Evolutionary conservation across 2,797 vertebrate genomes (phyloP).

Genomic region (Valencia hispanica): DNA sequence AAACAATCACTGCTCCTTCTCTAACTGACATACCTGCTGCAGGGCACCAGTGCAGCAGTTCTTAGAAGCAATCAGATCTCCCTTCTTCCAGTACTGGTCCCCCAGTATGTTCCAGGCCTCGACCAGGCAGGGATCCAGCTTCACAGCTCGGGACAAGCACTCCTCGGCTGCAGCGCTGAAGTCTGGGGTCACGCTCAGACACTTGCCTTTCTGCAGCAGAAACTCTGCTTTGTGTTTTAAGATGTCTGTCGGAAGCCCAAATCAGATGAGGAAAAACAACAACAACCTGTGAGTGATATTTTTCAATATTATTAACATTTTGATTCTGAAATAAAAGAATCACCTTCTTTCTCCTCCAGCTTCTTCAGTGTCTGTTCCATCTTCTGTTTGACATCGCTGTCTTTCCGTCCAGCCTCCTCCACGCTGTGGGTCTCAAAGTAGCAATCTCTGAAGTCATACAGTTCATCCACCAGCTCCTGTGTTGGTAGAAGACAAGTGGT

Average conservation of each 20-base stretch:
- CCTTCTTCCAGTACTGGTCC: slow-evolving; percentile 94
- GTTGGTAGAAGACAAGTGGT: background rate
- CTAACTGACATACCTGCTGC: slow-evolving; percentile 79
- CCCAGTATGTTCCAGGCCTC: slow-evolving; percentile 93
- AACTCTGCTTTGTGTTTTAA: slow-evolving; percentile 82
- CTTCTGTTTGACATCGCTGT: slow-evolving; percentile 81
- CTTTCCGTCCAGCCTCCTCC: slow-evolving; percentile 85
- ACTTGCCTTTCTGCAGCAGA: slow-evolving; percentile 87
- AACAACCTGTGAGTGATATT: background rate
- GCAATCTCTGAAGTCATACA: slow-evolving; percentile 87
- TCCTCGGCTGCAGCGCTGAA: slow-evolving; percentile 85
- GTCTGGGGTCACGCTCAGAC: slow-evolving; percentile 83
- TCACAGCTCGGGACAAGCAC: slow-evolving; percentile 88
- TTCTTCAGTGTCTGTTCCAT: slow-evolving; percentile 81
- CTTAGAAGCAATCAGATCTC: slow-evolving; percentile 85
- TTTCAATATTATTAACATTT: background rate
- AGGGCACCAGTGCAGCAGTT: slow-evolving; percentile 91
- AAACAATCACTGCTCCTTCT: background rate
- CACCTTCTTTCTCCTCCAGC: slow-evolving; percentile 85
- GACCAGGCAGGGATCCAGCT: slow-evolving; percentile 88
- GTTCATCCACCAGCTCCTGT: slow-evolving; percentile 87
- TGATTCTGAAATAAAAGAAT: background rate
- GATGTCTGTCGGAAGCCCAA: slow-evolving; percentile 66
- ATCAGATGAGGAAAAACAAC: background rate
- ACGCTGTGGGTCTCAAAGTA: slow-evolving; percentile 89